Evolutionary conservation across 2,113 vertebrate genomes (phyloP).

Genomic region (Chloebia gouldiae): DNA sequence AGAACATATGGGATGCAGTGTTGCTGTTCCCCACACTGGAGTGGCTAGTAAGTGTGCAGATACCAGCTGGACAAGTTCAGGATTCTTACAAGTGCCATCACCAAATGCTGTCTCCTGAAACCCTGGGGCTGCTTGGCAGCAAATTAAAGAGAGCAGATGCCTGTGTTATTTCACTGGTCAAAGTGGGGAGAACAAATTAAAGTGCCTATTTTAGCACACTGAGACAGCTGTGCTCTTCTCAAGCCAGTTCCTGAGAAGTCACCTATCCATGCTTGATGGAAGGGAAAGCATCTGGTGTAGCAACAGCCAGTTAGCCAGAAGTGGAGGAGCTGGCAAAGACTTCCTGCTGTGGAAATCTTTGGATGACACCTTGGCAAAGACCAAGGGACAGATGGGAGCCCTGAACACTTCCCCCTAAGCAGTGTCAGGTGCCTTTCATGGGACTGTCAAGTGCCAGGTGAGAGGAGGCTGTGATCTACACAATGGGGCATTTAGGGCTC

Average conservation of each 20-base stretch:
- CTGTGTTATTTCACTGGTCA: conserved; percentile 2
- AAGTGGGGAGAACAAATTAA: conserved; percentile 14
- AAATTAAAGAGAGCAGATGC: background rate
- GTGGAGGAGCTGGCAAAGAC: background rate
- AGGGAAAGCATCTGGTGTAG: background rate
- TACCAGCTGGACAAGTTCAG: background rate
- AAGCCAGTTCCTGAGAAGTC: background rate
- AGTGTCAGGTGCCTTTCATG: background rate
- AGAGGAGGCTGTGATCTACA: background rate
- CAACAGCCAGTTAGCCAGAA: background rate
- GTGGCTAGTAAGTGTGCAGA: background rate
- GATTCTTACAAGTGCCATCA: background rate
- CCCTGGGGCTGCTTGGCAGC: background rate
- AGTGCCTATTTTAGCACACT: background rate
- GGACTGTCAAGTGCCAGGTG: background rate
- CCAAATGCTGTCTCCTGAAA: background rate
- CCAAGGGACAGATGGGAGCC: background rate
- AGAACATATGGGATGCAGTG: background rate
- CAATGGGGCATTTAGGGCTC: background rate
- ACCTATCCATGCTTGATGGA: background rate
- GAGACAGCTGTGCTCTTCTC: conserved; percentile 16
- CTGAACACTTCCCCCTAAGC: background rate
- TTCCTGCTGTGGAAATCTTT: background rate
- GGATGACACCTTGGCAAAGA: background rate
- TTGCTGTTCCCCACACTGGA: background rate